A percentile compares a stretch with the other conserved stretches of the same genome.
Conservation (phyloP, 1,140 invertebrate genomes). For the Drosophila nebulosa region DNA sequence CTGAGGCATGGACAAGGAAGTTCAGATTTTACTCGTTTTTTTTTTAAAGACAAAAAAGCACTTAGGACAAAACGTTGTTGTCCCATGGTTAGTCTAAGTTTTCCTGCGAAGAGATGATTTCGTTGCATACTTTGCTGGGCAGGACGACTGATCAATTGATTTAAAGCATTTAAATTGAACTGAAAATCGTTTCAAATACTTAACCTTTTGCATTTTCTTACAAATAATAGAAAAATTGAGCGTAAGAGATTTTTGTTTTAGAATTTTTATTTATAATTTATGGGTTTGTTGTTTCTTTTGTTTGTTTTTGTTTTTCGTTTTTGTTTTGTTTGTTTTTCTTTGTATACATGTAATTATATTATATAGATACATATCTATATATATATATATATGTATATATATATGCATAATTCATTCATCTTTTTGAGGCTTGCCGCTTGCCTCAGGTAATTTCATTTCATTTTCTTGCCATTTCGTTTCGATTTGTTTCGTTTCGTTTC, state of each 20-base stretch:
- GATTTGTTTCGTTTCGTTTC: slow-evolving; percentile 15
- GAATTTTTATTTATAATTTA: slow-evolving; percentile 3
- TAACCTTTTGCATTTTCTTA: too few species aligned
- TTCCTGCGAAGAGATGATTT: too few species aligned
- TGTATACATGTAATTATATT: slow-evolving; percentile 77
- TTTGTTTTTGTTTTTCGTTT: neutral
- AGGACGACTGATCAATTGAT: too few species aligned
- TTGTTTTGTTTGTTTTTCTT: slow-evolving; percentile 20
- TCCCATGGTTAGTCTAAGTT: too few species aligned
- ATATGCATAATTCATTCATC: slow-evolving; percentile 38
- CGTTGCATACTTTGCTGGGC: too few species aligned
- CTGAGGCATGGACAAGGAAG: too few species aligned
- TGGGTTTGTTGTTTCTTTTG: neutral
- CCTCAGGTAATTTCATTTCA: slow-evolving; percentile 12
- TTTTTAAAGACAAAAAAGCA: too few species aligned
- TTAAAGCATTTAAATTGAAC: too few species aligned
- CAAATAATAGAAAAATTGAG: too few species aligned
- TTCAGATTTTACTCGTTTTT: too few species aligned
- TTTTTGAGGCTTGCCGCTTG: slow-evolving; percentile 42
- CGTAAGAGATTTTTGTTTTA: neutral
- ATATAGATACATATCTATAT: slow-evolving; percentile 21
- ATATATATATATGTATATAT: slow-evolving; percentile 30
- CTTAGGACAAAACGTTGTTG: too few species aligned
- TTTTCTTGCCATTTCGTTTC: slow-evolving; percentile 14
- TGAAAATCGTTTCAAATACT: too few species aligned